Conservation (phyloP, 2,797 vertebrate species). For the Pseudotriccus pelzelni region DNA sequence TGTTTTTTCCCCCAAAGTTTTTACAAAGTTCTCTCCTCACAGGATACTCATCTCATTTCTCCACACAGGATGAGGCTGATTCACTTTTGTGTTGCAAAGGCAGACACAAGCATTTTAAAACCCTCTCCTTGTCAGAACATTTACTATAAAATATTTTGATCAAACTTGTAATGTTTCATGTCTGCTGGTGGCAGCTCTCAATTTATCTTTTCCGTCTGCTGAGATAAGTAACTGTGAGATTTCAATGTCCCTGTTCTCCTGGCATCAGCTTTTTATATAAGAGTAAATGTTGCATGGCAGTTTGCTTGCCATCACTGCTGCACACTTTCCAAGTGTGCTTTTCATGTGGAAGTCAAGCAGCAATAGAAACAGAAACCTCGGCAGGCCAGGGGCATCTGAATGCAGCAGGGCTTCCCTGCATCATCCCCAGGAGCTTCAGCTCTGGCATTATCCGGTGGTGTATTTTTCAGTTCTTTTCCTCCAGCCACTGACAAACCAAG, state of each 20-base stretch:
- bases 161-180: not conserved
- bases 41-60: not conserved
- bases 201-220: constrained; percentile 5
- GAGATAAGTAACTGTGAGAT: not conserved
- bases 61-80: not conserved
- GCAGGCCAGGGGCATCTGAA: not conserved
- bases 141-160: not conserved
- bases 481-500: not conserved
- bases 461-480: not conserved
- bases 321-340: not conserved
- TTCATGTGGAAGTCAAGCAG: not conserved
- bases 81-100: not conserved
- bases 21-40: not conserved
- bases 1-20: not conserved
- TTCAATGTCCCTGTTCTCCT: not conserved
- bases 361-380: not conserved
- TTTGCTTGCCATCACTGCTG: not conserved
- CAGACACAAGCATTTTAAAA: constrained; percentile 2
- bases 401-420: constrained; percentile 9
- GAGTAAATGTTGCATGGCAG: not conserved
- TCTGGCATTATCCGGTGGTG: not conserved
- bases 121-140: not conserved
- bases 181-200: constrained; percentile 11
- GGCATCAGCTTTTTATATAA: not conserved
- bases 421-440: not conserved